Percentiles rank a stretch among this genome's conserved stretches.
phyloP scores from a whole-genome alignment of 2,113 vertebrate genomes.

The Xyrauchen texanus region DNA sequence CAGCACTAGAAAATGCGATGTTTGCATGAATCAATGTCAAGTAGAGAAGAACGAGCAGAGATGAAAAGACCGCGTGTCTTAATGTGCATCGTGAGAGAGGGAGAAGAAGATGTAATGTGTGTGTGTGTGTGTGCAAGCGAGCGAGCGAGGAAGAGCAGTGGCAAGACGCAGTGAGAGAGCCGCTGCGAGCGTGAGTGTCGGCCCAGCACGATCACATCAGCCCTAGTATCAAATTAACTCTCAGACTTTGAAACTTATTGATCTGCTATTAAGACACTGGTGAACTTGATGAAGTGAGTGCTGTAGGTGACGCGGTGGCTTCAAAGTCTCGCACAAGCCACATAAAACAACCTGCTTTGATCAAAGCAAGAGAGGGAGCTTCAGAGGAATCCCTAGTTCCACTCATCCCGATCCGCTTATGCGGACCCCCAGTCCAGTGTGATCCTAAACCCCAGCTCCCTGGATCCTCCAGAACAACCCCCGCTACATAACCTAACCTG shows the following conservation, averaged over 20 bases:
- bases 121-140: constrained; percentile 30
- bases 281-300: constrained; percentile 99
- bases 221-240: constrained; percentile 99
- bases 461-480: constrained; percentile 57
- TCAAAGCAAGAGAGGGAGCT: constrained; percentile 93
- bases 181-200: constrained; percentile 76
- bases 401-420: constrained; percentile 64
- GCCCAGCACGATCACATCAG: constrained; percentile 96
- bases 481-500: constrained; percentile 45
- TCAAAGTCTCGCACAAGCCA: constrained; percentile 97
- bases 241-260: constrained; percentile 99
- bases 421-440: constrained; percentile 54
- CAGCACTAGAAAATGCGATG: constrained; percentile 46
- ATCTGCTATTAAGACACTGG: constrained; percentile 99
- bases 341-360: constrained; percentile 99
- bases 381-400: constrained; percentile 72
- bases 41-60: constrained; percentile 44
- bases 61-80: constrained; percentile 52
- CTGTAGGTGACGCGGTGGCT: constrained; percentile 99
- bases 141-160: constrained; percentile 31
- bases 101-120: constrained; percentile 34
- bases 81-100: constrained; percentile 62
- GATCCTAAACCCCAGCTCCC: constrained; percentile 44
- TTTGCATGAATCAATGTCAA: constrained; percentile 57
- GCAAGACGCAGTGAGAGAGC: constrained; percentile 60